Percentiles rank a stretch among this genome's conserved stretches.
These are phyloP conservation scores for Clivina fossor DNA, from an alignment of 2,888 invertebrate genomes.

Conservation along the genomic window DNA sequence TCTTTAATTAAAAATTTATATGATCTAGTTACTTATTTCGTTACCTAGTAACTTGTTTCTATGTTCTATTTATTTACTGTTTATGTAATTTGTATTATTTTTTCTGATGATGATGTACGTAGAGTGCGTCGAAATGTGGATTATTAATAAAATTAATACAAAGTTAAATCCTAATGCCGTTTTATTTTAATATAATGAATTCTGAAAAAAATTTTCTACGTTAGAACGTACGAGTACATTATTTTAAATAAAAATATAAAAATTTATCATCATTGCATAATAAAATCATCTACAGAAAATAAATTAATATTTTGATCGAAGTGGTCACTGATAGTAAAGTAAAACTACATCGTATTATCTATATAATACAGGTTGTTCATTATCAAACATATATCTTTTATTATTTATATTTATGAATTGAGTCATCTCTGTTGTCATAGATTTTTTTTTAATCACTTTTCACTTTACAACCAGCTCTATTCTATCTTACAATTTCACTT, in stretches of 20 bases:
- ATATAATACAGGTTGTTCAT: conserved; percentile 8
- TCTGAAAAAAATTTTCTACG: too few relatives aligned
- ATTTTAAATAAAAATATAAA: background rate
- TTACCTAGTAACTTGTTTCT: too few relatives aligned
- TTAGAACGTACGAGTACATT: background rate
- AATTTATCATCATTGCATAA: background rate
- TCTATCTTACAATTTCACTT: background rate
- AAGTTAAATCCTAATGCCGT: too few relatives aligned
- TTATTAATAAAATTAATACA: too few relatives aligned
- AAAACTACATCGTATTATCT: conserved; percentile 13
- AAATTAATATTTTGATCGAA: background rate
- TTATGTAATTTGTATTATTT: too few relatives aligned
- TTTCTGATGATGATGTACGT: too few relatives aligned
- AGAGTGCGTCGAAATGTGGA: too few relatives aligned
- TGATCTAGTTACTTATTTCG: too few relatives aligned
- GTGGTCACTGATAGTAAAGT: background rate
- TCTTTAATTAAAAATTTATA: too few relatives aligned
- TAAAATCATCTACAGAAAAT: background rate
- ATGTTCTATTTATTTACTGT: too few relatives aligned
- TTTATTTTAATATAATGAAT: too few relatives aligned
- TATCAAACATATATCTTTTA: conserved; percentile 11
- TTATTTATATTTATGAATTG: conserved; percentile 26
- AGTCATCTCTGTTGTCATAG: conserved; percentile 22
- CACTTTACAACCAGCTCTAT: conserved; percentile 5
- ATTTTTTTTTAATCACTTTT: conserved; percentile 26